These are phyloP conservation scores for Phenganax stokvisi DNA, from an alignment of 92 coral and sea anemone species.

Conservation along the genomic window DNA sequence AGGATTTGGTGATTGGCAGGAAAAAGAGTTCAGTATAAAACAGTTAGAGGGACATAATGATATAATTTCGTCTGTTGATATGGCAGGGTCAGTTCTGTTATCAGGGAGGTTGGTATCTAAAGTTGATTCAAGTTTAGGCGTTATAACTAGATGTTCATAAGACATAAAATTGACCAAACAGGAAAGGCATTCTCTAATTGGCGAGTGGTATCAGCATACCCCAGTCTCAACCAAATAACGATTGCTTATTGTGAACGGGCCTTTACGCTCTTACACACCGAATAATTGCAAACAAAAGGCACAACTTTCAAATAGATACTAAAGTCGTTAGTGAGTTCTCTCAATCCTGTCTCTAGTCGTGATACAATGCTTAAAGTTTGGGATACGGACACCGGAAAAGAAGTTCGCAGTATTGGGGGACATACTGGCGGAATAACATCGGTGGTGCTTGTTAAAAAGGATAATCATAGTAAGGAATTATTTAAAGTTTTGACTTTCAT, in stretches of 20 bases:
- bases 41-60: conserved; percentile 86
- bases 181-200: too few species aligned
- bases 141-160: too few species aligned
- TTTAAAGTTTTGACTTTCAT: not conserved
- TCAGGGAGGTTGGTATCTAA: conserved; percentile 74
- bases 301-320: not conserved
- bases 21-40: conserved; percentile 55
- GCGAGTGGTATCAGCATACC: too few species aligned
- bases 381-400: conserved; percentile 87
- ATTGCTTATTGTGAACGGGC: too few species aligned
- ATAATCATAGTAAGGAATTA: not conserved
- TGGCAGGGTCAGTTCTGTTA: conserved; percentile 58
- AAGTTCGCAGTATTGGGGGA: conserved; percentile 92
- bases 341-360: conserved; percentile 55
- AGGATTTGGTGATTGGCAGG: conserved; percentile 41
- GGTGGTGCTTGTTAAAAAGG: conserved; percentile 62
- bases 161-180: not conserved
- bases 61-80: conserved; percentile 59
- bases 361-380: conserved; percentile 94
- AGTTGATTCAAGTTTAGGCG: too few species aligned
- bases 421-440: conserved; percentile 97
- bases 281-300: not conserved
- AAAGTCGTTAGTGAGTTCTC: not conserved
- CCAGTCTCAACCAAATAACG: too few species aligned
- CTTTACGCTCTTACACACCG: too few species aligned